phyloP scores from a whole-genome alignment of 37 sponge, comb jelly and placozoan genomes.

The Lycopodina hypogea region DNA sequence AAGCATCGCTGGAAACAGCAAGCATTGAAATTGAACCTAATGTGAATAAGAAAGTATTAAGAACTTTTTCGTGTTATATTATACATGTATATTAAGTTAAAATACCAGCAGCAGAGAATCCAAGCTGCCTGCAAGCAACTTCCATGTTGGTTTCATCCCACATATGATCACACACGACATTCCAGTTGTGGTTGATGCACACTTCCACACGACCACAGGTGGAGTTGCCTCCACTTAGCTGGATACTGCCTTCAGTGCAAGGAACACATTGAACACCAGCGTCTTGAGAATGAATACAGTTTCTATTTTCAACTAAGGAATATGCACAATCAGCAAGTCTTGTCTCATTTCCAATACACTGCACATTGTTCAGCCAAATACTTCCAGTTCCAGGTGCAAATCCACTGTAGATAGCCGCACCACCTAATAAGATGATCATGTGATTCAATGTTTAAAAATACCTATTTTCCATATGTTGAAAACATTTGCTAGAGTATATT shows the following conservation, averaged over 20 bases:
- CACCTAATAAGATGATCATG: no score
- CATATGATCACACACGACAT: not conserved
- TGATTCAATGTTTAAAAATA: not conserved
- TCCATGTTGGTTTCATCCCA: not conserved
- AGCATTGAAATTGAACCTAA: not conserved
- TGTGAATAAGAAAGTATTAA: not conserved
- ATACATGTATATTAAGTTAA: not conserved
- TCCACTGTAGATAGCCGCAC: not conserved
- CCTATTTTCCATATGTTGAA: no score
- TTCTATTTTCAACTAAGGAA: not conserved
- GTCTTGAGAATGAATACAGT: constrained; percentile 7
- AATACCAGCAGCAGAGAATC: not conserved
- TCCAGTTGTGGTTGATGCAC: not conserved
- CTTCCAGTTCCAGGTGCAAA: not conserved
- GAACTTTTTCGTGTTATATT: not conserved
- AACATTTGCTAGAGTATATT: no score
- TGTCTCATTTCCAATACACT: not conserved
- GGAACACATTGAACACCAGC: constrained; percentile 40
- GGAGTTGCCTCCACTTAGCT: not conserved
- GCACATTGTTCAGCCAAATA: not conserved
- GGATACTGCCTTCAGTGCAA: not conserved
- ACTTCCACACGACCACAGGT: not conserved
- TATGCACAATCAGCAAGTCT: not conserved
- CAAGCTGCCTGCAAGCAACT: constrained; percentile 2
- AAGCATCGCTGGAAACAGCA: not conserved